Conservation (phyloP, 2,797 vertebrate species). For the Chromis chromis region DNA sequence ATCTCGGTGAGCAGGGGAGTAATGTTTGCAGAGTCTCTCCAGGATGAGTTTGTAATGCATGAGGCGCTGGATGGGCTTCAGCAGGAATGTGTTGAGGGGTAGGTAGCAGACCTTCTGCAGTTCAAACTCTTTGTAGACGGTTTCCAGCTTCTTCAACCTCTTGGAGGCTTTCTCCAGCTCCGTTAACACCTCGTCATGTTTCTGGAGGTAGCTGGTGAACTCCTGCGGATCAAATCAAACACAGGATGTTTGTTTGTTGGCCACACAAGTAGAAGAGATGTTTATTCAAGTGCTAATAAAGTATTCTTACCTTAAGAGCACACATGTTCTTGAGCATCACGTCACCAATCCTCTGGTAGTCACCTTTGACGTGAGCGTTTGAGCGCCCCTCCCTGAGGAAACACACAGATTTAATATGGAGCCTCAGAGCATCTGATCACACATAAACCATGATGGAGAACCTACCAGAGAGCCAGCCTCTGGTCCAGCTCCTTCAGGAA, state of each 20-base stretch:
- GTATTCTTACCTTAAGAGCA: constrained; percentile 87
- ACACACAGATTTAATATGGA: constrained; percentile 6
- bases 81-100: constrained; percentile 94
- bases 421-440: neutral
- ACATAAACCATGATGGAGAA: neutral
- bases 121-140: constrained; percentile 93
- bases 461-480: constrained; percentile 93
- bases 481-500: constrained; percentile 96
- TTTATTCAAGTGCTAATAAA: neutral
- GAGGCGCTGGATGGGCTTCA: constrained; percentile 96
- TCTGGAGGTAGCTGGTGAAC: constrained; percentile 90
- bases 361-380: constrained; percentile 85
- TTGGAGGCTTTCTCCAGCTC: constrained; percentile 93
- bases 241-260: accelerated
- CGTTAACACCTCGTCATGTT: constrained; percentile 90
- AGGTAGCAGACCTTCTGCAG: constrained; percentile 98
- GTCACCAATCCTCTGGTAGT: constrained; percentile 93
- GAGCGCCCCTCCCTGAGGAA: constrained; percentile 91
- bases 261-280: accelerated
- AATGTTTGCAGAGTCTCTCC: constrained; percentile 90
- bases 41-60: constrained; percentile 95
- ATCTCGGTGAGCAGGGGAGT: constrained; percentile 85
- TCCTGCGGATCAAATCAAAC: constrained; percentile 75
- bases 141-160: constrained; percentile 90
- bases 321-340: constrained; percentile 94